Base-by-base conservation (phyloP, 1,140 invertebrate species). In the Wiebesia pumilae region DNA sequence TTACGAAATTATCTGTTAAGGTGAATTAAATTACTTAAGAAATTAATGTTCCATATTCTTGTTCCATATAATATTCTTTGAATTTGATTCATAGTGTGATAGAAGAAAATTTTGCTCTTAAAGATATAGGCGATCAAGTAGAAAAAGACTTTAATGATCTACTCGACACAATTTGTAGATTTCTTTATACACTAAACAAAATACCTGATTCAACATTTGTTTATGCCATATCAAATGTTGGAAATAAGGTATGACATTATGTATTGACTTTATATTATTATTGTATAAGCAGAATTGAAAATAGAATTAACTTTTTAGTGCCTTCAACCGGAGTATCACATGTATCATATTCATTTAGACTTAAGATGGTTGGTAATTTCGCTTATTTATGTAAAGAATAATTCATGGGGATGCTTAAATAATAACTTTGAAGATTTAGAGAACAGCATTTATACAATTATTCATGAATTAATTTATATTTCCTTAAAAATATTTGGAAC, bases 291-390 rank as follows among this genome's bases (percentile, higher is more conserved):
- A 47, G 83, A 78, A 69, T 84, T 27, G 43, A 4, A 38, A 43
- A n/a, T 79, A 79, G 77, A 54, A 83, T 51, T 80, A 81, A 87
- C 51, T 54, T 91, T 90, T 71, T 47, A 94, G 93, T 92, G 90
- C 81, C 87, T 87, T 16, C 93, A 94, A 86, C 91, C 93, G 21
- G 92, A 93, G 54, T 94, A 94, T 90, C 94, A 94, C 81, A 89
- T 94, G 79, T 94, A 92, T 85, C 94, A 94, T 88, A 87, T 92
- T 30, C 93, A 94, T 86, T 86, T 94, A 38, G 94, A 94, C 80
- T 86, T 94, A 40, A 88, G 93, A 80, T 94, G 94, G 94, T 78
- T 93, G 10, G 90, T 92, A 73, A 65, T 94, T 1, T 92, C 91
- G 10, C 87, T 94, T 21, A 80, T 92, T 14, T 89, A 92, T 83